A percentile compares a stretch with the other conserved stretches of the same genome.
Evolutionary conservation across 1,140 invertebrate species (phyloP).

Genomic region (Drosophila prosaltans): DNA sequence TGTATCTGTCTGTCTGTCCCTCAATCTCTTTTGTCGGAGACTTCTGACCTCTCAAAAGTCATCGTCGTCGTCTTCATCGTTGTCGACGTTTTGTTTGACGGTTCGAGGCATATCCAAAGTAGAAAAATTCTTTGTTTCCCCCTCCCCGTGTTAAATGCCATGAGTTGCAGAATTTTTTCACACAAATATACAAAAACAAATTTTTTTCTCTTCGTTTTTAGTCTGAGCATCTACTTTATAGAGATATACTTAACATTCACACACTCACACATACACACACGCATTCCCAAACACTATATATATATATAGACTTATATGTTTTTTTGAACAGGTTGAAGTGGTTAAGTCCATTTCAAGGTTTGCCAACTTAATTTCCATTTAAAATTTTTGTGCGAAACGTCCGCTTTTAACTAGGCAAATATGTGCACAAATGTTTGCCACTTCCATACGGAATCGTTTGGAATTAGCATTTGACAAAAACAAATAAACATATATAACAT

Average conservation of each 20-base stretch:
- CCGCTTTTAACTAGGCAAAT: slow-evolving; percentile 68
- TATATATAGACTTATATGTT: not conserved
- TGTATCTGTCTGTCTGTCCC: not conserved
- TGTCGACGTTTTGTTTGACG: slow-evolving; percentile 12
- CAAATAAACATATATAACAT: slow-evolving; percentile 9
- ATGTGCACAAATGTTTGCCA: slow-evolving; percentile 65
- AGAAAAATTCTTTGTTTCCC: slow-evolving; percentile 70
- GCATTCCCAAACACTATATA: not conserved
- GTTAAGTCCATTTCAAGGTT: slow-evolving; percentile 43
- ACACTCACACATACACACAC: no score
- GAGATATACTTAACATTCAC: slow-evolving; percentile 1
- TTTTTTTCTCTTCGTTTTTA: slow-evolving; percentile 33
- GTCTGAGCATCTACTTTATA: slow-evolving; percentile 45
- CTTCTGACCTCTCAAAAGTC: slow-evolving; percentile 13
- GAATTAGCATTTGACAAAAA: slow-evolving; percentile 47
- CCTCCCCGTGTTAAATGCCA: slow-evolving; percentile 63
- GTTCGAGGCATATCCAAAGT: slow-evolving; percentile 51
- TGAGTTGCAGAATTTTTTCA: slow-evolving; percentile 64
- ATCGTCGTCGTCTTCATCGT: not conserved
- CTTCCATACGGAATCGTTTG: slow-evolving; percentile 28
- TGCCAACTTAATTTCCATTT: slow-evolving; percentile 54
- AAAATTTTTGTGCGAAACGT: slow-evolving; percentile 25
- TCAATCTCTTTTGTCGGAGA: slow-evolving; percentile 1
- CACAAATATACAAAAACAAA: not conserved
- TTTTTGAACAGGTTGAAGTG: slow-evolving; percentile 57